Percentiles rank a stretch among this genome's conserved stretches.
Conservation (phyloP, 2,888 invertebrate species). For the Junonia oenone region DNA sequence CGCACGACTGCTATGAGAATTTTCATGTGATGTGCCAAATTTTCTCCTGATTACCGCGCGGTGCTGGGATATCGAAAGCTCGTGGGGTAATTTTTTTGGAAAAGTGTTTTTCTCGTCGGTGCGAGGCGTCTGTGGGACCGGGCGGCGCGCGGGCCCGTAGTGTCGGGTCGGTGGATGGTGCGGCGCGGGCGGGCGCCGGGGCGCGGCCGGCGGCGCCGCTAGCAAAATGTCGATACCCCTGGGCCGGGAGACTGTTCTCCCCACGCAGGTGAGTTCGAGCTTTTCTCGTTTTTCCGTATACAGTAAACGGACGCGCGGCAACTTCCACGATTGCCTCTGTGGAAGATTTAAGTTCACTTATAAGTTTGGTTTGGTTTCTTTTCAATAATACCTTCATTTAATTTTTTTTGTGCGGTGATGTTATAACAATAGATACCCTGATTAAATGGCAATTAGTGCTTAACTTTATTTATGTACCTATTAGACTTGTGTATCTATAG, state of each 20-base stretch:
- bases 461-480: background rate
- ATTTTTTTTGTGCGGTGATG: background rate
- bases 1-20: conserved; percentile 33
- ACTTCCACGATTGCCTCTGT: conserved; percentile 11
- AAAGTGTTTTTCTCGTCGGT: conserved; percentile 71
- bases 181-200: conserved; percentile 73
- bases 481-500: background rate
- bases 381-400: background rate
- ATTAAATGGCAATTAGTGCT: background rate
- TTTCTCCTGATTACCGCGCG: conserved; percentile 35
- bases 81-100: conserved; percentile 45
- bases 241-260: conserved; percentile 73
- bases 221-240: conserved; percentile 78
- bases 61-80: conserved; percentile 34
- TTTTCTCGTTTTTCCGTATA: conserved; percentile 38
- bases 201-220: conserved; percentile 77
- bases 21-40: conserved; percentile 44
- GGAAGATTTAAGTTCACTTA: background rate
- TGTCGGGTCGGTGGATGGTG: conserved; percentile 70
- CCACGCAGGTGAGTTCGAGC: conserved; percentile 69
- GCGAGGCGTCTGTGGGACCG: conserved; percentile 42
- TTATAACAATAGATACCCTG: background rate
- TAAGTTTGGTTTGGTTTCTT: background rate
- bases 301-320: conserved; percentile 23
- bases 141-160: conserved; percentile 48